Base-by-base conservation (phyloP, 2,113 vertebrate species). In the Oxyura jamaicensis region DNA sequence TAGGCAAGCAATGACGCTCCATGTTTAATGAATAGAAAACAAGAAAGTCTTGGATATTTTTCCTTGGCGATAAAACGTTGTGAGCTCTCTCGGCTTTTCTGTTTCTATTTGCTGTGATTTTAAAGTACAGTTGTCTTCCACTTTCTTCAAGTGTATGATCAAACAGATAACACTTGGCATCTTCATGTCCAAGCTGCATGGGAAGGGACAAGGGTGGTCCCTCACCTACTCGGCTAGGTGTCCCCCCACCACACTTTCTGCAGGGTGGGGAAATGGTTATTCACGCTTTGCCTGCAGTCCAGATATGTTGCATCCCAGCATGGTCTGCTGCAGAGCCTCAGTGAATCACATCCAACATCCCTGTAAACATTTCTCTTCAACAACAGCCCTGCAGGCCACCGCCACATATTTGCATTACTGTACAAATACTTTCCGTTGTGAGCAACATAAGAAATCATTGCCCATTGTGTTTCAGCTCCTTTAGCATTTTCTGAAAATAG, bases 1-100 rank as follows among this genome's bases (percentile, higher is more conserved):
- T 85, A 89, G 75, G 75, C 50, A 52, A 52, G 50, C 50, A 52
- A 52, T 25, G 81, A 78, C 84, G 80, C 65, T n/a, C 50, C 50
- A 82, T 50, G 17, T 91, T 93, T 96, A 97, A 96, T 80, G 89
- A 93, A n/a, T 63, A 69, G 69, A 94, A 97, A 96, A 97, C 56
- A 97, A 75, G 52, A 82, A 50, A 91, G 13, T 81, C 80, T 93
- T 60, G 33, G 33, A 86, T 95, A 56, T 68, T 87, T 89, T 95
- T 41, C 78, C 50, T 8, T 39, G 36, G 41, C 15, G 11, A 67
- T 23, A 14, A 62, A 95, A 91, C 69, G 19, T 2, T 25, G 50
- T 46, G 8, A 0, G 16, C 31, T 84, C 28, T 87, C 21, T 23
- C 73, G 42, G 26, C 35, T 56, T 73, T 91, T 86, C 36, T 72